Percentiles rank a stretch among this genome's conserved stretches.
Conservation (phyloP, 2,888 invertebrate species). For the Urechis unicinctus region DNA sequence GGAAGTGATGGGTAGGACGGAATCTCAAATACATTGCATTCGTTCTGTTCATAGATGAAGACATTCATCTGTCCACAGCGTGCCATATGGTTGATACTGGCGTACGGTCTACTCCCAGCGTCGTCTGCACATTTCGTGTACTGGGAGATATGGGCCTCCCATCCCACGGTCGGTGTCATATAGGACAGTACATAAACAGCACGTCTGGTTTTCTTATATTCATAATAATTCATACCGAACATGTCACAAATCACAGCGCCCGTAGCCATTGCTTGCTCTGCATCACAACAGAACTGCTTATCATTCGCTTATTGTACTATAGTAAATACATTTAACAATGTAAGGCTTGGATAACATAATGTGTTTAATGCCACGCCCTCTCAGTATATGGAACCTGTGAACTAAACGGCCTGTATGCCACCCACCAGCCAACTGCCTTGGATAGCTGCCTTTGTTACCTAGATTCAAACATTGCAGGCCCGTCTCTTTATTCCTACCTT, state of each 20-base stretch:
- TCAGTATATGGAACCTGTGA: too few species aligned
- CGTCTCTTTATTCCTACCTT: too few species aligned
- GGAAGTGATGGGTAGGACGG: not conserved
- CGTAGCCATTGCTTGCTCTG: too few species aligned
- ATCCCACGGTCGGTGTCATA: constrained; percentile 27
- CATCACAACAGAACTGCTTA: too few species aligned
- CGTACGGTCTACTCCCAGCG: constrained; percentile 10
- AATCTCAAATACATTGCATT: constrained; percentile 4
- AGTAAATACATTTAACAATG: not conserved
- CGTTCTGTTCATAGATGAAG: constrained; percentile 9
- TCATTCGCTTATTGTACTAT: too few species aligned
- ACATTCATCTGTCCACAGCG: constrained; percentile 21
- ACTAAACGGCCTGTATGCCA: too few species aligned
- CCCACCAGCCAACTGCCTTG: too few species aligned
- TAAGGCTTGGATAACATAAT: not conserved
- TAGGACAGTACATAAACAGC: constrained; percentile 20
- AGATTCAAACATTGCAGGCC: not conserved
- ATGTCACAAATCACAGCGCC: too few species aligned
- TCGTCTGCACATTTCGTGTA: constrained; percentile 9
- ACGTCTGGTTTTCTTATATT: too few species aligned
- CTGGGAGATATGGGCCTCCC: constrained; percentile 43
- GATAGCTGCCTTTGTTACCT: too few species aligned
- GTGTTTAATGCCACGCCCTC: not conserved
- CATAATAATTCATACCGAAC: too few species aligned
- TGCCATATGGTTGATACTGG: constrained; percentile 20